Evolutionary conservation across 2,797 vertebrate species (phyloP).

Genomic region (Odontamblyopus lacepedii): DNA sequence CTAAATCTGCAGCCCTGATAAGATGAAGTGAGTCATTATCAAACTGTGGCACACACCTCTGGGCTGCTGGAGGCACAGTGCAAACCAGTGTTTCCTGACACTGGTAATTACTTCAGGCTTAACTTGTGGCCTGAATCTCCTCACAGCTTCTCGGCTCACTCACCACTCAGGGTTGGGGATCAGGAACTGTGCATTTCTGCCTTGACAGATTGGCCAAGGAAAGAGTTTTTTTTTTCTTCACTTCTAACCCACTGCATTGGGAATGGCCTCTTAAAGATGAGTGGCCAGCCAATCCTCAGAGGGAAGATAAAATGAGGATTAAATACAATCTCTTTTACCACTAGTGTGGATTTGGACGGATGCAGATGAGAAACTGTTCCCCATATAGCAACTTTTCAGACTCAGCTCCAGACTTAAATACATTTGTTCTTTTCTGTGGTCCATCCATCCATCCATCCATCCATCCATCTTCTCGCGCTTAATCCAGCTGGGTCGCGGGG

Average conservation of each 20-base stretch:
- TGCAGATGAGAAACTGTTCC: conserved; percentile 34
- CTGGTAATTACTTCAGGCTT: conserved; percentile 63
- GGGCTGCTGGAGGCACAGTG: conserved; percentile 29
- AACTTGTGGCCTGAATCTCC: conserved; percentile 59
- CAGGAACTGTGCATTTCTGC: conserved; percentile 37
- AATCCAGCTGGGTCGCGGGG: too few species aligned
- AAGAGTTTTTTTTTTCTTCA: conserved; percentile 42
- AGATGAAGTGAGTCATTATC: neutral
- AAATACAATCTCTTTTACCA: conserved; percentile 61
- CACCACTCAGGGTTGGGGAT: conserved; percentile 29
- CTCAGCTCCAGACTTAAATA: neutral
- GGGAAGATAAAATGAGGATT: conserved; percentile 60
- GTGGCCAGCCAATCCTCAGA: conserved; percentile 56
- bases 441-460: too few species aligned
- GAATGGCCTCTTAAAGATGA: conserved; percentile 59
- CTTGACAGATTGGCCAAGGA: conserved; percentile 54
- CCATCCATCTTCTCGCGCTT: too few species aligned
- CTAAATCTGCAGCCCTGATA: neutral
- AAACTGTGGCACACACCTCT: conserved; percentile 6
- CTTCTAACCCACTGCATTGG: conserved; percentile 42
- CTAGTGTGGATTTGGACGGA: conserved; percentile 54
- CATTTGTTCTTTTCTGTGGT: neutral
- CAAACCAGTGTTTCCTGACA: conserved; percentile 52
- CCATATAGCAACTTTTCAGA: conserved; percentile 32
- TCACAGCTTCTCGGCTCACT: conserved; percentile 31